These are phyloP conservation scores for Tipula lateralis DNA, from an alignment of 2,888 invertebrate genomes.

Conservation along the genomic window DNA sequence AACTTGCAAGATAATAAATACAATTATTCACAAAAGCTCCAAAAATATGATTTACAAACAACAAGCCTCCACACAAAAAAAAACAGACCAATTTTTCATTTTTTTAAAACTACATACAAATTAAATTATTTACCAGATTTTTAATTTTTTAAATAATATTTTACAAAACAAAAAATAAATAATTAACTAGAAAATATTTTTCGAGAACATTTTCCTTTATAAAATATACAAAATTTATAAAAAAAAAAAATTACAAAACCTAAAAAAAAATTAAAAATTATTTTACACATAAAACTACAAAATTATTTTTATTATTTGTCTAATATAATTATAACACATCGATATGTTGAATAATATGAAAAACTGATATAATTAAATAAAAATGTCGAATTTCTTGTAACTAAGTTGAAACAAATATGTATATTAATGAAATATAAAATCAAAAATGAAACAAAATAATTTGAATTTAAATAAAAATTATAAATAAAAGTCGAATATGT, in stretches of 20 bases:
- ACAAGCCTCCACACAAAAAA: background rate
- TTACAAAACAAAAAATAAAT: background rate
- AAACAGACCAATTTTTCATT: background rate
- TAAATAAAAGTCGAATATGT: background rate
- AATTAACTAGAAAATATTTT: background rate
- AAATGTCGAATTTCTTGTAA: background rate
- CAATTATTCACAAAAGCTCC: background rate
- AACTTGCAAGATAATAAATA: background rate
- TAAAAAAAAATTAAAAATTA: background rate
- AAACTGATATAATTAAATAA: background rate
- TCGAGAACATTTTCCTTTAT: background rate
- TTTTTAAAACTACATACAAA: background rate
- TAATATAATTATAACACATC: background rate
- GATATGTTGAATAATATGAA: background rate
- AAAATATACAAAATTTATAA: slow-evolving; percentile 14
- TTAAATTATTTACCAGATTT: too few relatives aligned
- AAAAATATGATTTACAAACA: background rate
- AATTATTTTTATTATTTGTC: background rate
- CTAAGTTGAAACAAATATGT: background rate
- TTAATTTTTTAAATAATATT: background rate
- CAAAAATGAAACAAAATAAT: background rate
- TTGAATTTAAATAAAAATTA: background rate
- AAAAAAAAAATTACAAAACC: background rate
- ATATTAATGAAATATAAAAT: background rate
- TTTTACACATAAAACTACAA: background rate